These are phyloP conservation scores for Drosophila anceps DNA, from an alignment of 2,888 invertebrate genomes.

Conservation along the genomic window DNA sequence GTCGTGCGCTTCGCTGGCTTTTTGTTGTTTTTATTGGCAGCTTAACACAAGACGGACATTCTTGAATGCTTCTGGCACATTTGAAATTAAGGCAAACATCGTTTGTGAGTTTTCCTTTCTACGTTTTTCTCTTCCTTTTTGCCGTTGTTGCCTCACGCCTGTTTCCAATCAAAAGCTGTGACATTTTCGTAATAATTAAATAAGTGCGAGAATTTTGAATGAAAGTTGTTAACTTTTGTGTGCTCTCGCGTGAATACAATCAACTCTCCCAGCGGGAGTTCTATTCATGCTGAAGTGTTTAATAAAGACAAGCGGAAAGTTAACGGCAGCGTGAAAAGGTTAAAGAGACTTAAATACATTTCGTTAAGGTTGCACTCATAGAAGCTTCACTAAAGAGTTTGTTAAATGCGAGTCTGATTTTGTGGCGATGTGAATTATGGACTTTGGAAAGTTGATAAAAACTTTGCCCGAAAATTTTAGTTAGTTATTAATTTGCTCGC, in stretches of 20 bases:
- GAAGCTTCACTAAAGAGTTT: background rate
- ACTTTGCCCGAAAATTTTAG: background rate
- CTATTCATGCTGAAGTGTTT: background rate
- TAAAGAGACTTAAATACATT: background rate
- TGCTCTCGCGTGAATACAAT: background rate
- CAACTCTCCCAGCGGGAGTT: background rate
- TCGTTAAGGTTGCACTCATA: background rate
- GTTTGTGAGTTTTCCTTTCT: conserved; percentile 4
- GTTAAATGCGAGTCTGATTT: background rate
- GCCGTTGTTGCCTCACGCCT: conserved; percentile 13
- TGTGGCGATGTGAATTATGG: background rate
- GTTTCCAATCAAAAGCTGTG: conserved; percentile 24
- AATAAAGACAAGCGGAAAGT: background rate
- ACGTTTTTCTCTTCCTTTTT: background rate
- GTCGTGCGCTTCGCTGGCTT: conserved; percentile 30
- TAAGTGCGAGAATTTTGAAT: conserved; percentile 15
- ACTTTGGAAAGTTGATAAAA: background rate
- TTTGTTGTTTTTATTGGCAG: conserved; percentile 55
- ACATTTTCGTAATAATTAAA: conserved; percentile 27
- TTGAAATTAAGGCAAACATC: conserved; percentile 53
- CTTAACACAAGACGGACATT: conserved; percentile 32
- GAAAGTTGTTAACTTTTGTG: conserved; percentile 8
- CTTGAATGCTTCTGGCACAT: conserved; percentile 30
- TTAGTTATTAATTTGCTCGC: background rate
- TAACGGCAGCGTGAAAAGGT: background rate